These are phyloP conservation scores for Phalera bucephala DNA, from an alignment of 2,888 invertebrate genomes.

Conservation along the genomic window DNA sequence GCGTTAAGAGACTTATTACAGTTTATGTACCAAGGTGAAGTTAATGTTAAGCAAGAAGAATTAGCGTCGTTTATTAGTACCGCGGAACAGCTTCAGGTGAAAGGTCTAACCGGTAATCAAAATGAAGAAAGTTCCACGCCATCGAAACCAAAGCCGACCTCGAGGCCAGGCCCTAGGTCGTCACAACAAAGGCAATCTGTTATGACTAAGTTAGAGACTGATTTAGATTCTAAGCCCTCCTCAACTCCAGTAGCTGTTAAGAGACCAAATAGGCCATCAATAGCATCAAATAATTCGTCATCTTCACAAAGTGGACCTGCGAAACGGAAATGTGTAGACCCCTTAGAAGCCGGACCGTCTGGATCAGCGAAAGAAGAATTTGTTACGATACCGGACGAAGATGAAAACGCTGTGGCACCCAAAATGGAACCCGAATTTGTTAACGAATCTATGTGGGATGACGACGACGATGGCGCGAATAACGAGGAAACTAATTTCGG, in stretches of 20 bases:
- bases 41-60: slow-evolving; percentile 88
- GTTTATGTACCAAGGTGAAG: slow-evolving; percentile 89
- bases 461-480: slow-evolving; percentile 84
- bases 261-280: slow-evolving; percentile 86
- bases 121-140: slow-evolving; percentile 83
- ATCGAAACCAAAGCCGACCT: slow-evolving; percentile 82
- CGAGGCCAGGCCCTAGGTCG: slow-evolving; percentile 85
- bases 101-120: slow-evolving; percentile 87
- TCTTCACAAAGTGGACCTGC: slow-evolving; percentile 83
- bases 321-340: slow-evolving; percentile 83
- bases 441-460: slow-evolving; percentile 84
- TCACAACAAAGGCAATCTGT: slow-evolving; percentile 84
- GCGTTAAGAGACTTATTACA: slow-evolving; percentile 87
- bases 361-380: slow-evolving; percentile 81
- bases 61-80: slow-evolving; percentile 88
- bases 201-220: slow-evolving; percentile 85
- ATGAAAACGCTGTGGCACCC: slow-evolving; percentile 83
- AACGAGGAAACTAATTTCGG: slow-evolving; percentile 86
- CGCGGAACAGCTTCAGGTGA: slow-evolving; percentile 88
- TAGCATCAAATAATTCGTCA: slow-evolving; percentile 83
- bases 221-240: slow-evolving; percentile 85
- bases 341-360: slow-evolving; percentile 84
- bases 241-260: slow-evolving; percentile 84
- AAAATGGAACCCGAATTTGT: slow-evolving; percentile 87
- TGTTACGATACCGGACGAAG: slow-evolving; percentile 79